A percentile compares a stretch with the other conserved stretches of the same genome.
phyloP scores from a whole-genome alignment of 2,888 invertebrate genomes.

The Drosophila imparisetae region DNA sequence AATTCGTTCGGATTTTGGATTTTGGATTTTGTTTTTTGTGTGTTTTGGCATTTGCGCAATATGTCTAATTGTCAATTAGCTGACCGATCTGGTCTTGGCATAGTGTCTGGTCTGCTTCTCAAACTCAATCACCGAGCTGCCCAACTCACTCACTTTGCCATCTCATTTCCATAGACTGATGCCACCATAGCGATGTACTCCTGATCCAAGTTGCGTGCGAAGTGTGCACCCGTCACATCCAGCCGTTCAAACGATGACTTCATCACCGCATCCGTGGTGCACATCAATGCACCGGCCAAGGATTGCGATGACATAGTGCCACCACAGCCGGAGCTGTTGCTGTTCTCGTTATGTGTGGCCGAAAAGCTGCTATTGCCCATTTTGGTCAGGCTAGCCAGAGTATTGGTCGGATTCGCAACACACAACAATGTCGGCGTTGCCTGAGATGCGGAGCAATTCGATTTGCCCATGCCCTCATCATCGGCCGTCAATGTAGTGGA shows the following conservation, averaged over 20 bases:
- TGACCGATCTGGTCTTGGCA: slow-evolving; percentile 45
- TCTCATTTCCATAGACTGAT: slow-evolving; percentile 79
- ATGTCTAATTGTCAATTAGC: slow-evolving; percentile 76
- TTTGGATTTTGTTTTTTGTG: neutral
- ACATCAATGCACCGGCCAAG: slow-evolving; percentile 40
- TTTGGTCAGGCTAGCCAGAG: slow-evolving; percentile 38
- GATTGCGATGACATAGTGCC: slow-evolving; percentile 59
- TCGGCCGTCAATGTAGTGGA: slow-evolving; percentile 31
- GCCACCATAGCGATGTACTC: slow-evolving; percentile 83
- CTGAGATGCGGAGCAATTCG: slow-evolving; percentile 41
- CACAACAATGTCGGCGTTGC: slow-evolving; percentile 22
- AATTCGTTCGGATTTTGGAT: slow-evolving; percentile 7
- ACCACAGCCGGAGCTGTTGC: slow-evolving; percentile 67
- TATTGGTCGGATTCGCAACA: slow-evolving; percentile 22
- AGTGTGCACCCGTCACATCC: slow-evolving; percentile 61
- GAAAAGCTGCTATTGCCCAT: slow-evolving; percentile 50
- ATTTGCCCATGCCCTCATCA: slow-evolving; percentile 51
- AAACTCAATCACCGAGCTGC: slow-evolving; percentile 19
- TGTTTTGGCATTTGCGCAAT: slow-evolving; percentile 63
- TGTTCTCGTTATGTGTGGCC: slow-evolving; percentile 57
- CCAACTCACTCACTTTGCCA: slow-evolving; percentile 78
- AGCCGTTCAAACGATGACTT: slow-evolving; percentile 77
- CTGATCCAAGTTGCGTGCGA: slow-evolving; percentile 74
- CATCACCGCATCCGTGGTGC: slow-evolving; percentile 70
- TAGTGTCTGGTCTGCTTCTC: slow-evolving; percentile 24